These are phyloP conservation scores for Epinotia demarniana DNA, from an alignment of 2,888 invertebrate genomes.

Conservation along the genomic window DNA sequence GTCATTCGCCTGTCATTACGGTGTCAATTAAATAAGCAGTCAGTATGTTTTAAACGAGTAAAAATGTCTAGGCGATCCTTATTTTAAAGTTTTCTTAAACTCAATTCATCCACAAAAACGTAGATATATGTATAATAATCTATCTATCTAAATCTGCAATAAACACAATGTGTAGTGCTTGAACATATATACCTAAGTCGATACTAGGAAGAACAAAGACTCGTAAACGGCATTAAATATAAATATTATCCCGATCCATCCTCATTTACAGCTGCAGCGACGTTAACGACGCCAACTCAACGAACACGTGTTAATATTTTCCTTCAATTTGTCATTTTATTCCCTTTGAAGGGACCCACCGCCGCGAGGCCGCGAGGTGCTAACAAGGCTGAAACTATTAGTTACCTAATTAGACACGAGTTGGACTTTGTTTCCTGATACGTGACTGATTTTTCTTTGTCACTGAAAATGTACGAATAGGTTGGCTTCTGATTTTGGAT, in stretches of 20 bases:
- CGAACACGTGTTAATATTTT: conserved; percentile 43
- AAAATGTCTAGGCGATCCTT: neutral
- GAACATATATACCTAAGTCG: neutral
- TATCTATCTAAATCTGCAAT: too few species aligned
- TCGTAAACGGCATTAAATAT: conserved; percentile 31
- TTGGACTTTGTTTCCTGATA: conserved; percentile 14
- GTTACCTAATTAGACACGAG: conserved; percentile 25
- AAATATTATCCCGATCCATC: conserved; percentile 30
- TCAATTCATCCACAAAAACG: too few species aligned
- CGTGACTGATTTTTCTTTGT: neutral
- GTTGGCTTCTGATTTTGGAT: too few species aligned
- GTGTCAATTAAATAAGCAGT: conserved; percentile 9
- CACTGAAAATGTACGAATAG: neutral
- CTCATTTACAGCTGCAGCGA: conserved; percentile 28
- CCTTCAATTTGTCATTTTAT: conserved; percentile 41
- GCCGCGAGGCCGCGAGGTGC: conserved; percentile 24
- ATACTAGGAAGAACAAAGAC: conserved; percentile 12
- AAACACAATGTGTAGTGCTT: too few species aligned
- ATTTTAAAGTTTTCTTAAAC: too few species aligned
- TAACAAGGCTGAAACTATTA: conserved; percentile 32
- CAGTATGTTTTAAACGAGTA: neutral
- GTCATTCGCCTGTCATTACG: conserved; percentile 15
- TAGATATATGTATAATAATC: too few species aligned
- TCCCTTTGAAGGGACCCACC: conserved; percentile 40
- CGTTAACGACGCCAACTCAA: conserved; percentile 26